Conservation (phyloP, 2,113 vertebrate species). For the Xiphophorus couchianus region DNA sequence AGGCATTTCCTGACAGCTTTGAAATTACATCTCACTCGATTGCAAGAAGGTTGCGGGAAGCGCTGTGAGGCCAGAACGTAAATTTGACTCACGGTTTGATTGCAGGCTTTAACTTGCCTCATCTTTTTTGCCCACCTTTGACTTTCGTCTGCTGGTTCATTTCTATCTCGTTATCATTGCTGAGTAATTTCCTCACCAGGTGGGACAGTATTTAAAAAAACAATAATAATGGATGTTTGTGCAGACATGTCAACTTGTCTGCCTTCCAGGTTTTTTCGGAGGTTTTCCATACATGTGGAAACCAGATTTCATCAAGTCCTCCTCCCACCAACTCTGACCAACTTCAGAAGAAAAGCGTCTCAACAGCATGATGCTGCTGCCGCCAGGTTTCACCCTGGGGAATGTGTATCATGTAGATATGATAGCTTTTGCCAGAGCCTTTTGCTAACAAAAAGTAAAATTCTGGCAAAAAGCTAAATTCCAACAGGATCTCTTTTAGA, state of each 20-base stretch:
- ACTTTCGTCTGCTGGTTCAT: background rate
- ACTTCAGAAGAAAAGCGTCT: background rate
- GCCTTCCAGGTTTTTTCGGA: background rate
- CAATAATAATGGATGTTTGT: slow-evolving; percentile 15
- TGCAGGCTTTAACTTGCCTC: slow-evolving; percentile 1
- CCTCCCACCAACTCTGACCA: background rate
- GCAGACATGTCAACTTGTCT: slow-evolving; percentile 1
- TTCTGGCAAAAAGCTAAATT: no score
- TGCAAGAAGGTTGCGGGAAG: slow-evolving; percentile 32
- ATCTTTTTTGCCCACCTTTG: background rate
- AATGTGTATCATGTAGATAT: background rate
- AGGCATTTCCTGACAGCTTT: slow-evolving; percentile 66
- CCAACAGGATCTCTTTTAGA: no score
- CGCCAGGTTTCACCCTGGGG: background rate
- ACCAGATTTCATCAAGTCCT: no score
- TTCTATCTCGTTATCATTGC: slow-evolving; percentile 8
- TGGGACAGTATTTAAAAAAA: background rate
- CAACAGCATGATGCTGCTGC: background rate
- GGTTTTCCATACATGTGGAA: no score
- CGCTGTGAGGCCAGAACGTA: slow-evolving; percentile 16
- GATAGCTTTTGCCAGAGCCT: no score
- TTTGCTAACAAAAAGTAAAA: no score
- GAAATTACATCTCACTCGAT: slow-evolving; percentile 39
- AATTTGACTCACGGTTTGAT: slow-evolving; percentile 9
- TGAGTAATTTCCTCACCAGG: slow-evolving; percentile 16